Evolutionary conservation across 64 coral and sea anemone species (phyloP), one percentile per base, ranked within the genome.

Genomic region (Actinia tenebrosa): DNA sequence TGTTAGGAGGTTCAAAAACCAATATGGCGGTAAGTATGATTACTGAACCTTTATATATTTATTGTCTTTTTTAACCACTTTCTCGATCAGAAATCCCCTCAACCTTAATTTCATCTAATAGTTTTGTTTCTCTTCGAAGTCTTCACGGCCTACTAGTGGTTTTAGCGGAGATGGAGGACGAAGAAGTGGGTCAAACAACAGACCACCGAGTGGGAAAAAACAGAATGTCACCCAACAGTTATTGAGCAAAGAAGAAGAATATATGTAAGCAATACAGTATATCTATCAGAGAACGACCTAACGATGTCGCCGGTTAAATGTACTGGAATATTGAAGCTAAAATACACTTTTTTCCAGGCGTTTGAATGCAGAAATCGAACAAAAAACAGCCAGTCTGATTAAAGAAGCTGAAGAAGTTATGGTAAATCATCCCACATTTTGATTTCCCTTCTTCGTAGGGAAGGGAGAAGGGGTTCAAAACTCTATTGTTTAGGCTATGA

Each of bases 351-450:
- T 75, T 78, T 91, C 0, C 54, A 99, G 97, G 91, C 91, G 93
- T n/a, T 60, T 99, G 20, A 99, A 99, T 95, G 97, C 97, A 86
- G 93, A 99, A 55, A 71, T 99, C 15, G 97, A 99, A 77, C 93
- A 92, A 66, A 87, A 91, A 77, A 95, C 97, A 86, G 93, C 97
- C 45, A 93, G 88, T 93, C 86, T 99, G 79, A 88, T 99, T 15
- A 99, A 93, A 89, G 93, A 99, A 86, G 97, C 97, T 82, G 97
- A 99, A n/a, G 86, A 92, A 91, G 97, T 99, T 15, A 90, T 99
- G 91, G 97, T 99, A 98, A 53, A 63, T 27, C 19, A 50, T 50
- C 7, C 7, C 7, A 50, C 7, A 50, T 50, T 50, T 50, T 50
- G 47, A 50, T 50, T 37, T 37, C 1, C 30, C 30, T 1, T 37